Evolutionary conservation across 2,888 invertebrate genomes (phyloP), one percentile per base, ranked within the genome.

Genomic region (Peribatodes rhomboidaria): DNA sequence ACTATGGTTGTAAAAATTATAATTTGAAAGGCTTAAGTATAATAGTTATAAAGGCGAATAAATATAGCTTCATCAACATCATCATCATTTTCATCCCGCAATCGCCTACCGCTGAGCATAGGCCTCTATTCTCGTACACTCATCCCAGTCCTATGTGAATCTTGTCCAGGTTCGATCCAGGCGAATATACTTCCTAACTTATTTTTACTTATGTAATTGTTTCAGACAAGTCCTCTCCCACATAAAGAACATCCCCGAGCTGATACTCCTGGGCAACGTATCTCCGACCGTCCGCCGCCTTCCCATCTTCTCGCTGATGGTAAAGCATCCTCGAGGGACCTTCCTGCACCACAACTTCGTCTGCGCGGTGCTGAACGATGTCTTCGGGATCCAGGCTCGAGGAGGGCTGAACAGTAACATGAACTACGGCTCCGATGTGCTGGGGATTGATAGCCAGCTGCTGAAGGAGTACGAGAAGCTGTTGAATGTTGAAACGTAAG

Each of bases 261-360:
- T 98, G 71, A 95, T 97, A 56, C 89, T 98, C 10, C 93, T 98
- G 6, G 98, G 98, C 18, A 95, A 95, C 79, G 92, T 94, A 56
- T 95, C 96, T 3, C 94, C 95, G 0, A 95, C 95, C 9, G 94
- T 95, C 22, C 94, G 96, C 75, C 92, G 96, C 47, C 94, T 98
- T 27, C 97, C 98, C 2, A 96, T 98, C 61, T 97, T 98, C 85
- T 98, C 98, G 6, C 96, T 98, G 79, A 95, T 98, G 92, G 96
- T 98, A 55, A 95, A 96, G 72, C 97, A 98, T 84, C 95, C 96
- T 0, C 91, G 96, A 41, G 97, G 97, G 35, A 95, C 96, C 13
- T 98, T 97, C 83, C 94, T 98, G 1, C 98, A 98, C 85, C 97
- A 98, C 86, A 98, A 98, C 88, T 96, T 97, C 90, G 96, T 98